Evolutionary conservation across 2,888 invertebrate species (phyloP).

Genomic region (Leucoma salicis): DNA sequence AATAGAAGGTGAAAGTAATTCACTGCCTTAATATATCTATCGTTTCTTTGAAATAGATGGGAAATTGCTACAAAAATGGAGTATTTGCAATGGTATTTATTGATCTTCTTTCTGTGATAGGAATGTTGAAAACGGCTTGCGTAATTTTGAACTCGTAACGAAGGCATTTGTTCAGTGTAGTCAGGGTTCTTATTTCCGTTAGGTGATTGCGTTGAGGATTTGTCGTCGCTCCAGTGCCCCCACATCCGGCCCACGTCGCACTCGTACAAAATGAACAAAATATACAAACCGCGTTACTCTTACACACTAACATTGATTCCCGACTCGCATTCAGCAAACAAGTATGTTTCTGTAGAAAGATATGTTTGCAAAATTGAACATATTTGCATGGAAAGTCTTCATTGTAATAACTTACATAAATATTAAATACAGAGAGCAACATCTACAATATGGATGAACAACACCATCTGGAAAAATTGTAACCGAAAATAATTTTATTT

Average conservation of each 20-base stretch:
- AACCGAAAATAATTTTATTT: not conserved
- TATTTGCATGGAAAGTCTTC: not conserved
- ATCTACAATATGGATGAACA: not conserved
- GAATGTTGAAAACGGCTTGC: conserved; percentile 21
- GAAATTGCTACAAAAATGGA: conserved; percentile 23
- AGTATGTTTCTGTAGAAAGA: not conserved
- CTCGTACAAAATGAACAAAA: conserved; percentile 35
- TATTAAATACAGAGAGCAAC: not conserved
- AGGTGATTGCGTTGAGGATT: conserved; percentile 39
- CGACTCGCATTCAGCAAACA: conserved; percentile 12
- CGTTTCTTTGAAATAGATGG: conserved; percentile 18
- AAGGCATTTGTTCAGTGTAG: conserved; percentile 25
- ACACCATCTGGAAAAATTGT: not conserved
- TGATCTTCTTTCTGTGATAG: conserved; percentile 7
- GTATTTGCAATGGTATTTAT: conserved; percentile 2
- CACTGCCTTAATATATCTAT: no score
- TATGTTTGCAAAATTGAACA: not conserved
- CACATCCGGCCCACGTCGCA: conserved; percentile 34
- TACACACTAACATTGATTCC: conserved; percentile 16
- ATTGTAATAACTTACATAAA: not conserved
- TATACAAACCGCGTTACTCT: conserved; percentile 16
- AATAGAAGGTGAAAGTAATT: no score
- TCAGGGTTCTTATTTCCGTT: conserved; percentile 41
- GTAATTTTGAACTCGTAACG: conserved; percentile 2
- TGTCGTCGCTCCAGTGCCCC: conserved; percentile 41